A percentile compares a stretch with the other conserved stretches of the same genome.
phyloP scores from a whole-genome alignment of 2,888 invertebrate species.

The Hermodice carunculata region DNA sequence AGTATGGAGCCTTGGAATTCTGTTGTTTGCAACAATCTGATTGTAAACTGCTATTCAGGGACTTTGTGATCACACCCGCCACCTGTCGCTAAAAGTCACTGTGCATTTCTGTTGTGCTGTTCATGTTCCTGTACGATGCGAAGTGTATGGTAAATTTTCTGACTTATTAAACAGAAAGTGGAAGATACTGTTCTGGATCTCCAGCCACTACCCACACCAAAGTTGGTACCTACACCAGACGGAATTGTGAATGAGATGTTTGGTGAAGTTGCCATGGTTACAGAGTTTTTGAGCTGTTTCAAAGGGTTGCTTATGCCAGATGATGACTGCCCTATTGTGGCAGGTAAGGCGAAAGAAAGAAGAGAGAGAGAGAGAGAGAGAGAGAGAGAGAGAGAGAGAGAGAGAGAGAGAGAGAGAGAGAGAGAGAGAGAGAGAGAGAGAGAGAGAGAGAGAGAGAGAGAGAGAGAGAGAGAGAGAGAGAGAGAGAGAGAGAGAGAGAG shows the following conservation, averaged over 20 bases:
- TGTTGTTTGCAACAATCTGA: too few relatives aligned
- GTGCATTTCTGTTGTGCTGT: too few relatives aligned
- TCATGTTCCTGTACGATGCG: too few relatives aligned
- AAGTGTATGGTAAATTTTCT: neutral
- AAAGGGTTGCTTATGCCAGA: slow-evolving; percentile 66
- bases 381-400: neutral
- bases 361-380: neutral
- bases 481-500: too few relatives aligned
- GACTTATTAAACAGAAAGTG: slow-evolving; percentile 45
- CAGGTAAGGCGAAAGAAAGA: slow-evolving; percentile 43
- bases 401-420: too few relatives aligned
- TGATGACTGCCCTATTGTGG: slow-evolving; percentile 55
- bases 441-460: too few relatives aligned
- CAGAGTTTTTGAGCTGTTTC: slow-evolving; percentile 68
- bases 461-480: too few relatives aligned
- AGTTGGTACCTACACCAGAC: slow-evolving; percentile 65
- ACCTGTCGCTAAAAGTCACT: too few relatives aligned
- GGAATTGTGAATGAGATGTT: slow-evolving; percentile 67
- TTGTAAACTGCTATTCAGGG: too few relatives aligned
- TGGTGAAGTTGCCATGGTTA: slow-evolving; percentile 70
- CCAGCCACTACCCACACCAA: slow-evolving; percentile 58
- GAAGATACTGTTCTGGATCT: slow-evolving; percentile 61
- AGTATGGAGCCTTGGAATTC: too few relatives aligned
- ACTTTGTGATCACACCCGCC: too few relatives aligned
- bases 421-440: too few relatives aligned